Evolutionary conservation across 1,140 invertebrate genomes (phyloP).

Genomic region (Tenebrio molitor): DNA sequence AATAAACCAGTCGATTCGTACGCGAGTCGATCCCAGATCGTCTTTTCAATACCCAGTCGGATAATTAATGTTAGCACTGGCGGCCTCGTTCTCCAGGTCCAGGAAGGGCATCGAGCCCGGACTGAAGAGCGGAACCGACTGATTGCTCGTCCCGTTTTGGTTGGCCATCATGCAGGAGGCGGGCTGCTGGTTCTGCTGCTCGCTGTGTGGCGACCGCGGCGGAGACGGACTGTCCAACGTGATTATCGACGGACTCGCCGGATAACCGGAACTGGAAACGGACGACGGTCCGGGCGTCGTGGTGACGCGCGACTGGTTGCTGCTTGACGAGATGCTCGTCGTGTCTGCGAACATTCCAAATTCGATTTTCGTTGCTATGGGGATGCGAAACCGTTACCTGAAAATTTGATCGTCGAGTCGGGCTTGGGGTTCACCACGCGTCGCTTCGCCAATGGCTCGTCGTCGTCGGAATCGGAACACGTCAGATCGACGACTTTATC

Average conservation of each 20-base stretch:
- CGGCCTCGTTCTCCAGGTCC: constrained; percentile 57
- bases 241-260: constrained; percentile 68
- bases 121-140: constrained; percentile 15
- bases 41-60: constrained; percentile 12
- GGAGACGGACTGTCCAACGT: constrained; percentile 73
- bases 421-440: constrained; percentile 62
- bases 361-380: not conserved
- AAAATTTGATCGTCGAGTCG: constrained; percentile 64
- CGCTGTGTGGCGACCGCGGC: constrained; percentile 62
- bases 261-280: constrained; percentile 72
- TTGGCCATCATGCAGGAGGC: constrained; percentile 56
- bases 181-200: constrained; percentile 12
- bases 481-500: constrained; percentile 64
- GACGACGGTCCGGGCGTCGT: constrained; percentile 65
- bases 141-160: constrained; percentile 44
- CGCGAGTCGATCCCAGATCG: not conserved
- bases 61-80: constrained; percentile 44
- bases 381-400: constrained; percentile 48
- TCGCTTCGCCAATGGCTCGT: constrained; percentile 64
- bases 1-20: constrained; percentile 6
- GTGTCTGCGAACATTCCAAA: constrained; percentile 52
- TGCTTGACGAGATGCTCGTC: constrained; percentile 61
- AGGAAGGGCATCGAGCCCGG: constrained; percentile 55
- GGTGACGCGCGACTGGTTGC: constrained; percentile 64
- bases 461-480: constrained; percentile 65